Conservation (phyloP, 2,797 vertebrate genomes). For the Pteropus rufus region DNA sequence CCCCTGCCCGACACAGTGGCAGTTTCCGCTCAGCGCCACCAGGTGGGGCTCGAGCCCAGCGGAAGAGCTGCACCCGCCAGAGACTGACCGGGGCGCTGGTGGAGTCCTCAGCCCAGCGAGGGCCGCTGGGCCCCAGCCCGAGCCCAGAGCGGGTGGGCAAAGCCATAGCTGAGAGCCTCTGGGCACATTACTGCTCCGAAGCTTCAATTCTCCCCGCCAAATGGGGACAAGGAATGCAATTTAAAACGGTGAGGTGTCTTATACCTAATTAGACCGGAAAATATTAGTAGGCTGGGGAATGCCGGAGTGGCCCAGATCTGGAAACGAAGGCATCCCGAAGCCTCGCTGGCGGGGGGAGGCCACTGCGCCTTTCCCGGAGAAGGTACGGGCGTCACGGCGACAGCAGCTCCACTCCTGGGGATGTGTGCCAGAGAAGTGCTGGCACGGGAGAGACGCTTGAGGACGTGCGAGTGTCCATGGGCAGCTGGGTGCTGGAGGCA, state of each 20-base stretch:
- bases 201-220: not conserved
- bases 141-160: not conserved
- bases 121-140: not conserved
- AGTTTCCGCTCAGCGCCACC: slow-evolving; percentile 74
- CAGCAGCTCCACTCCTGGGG: not conserved
- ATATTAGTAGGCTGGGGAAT: not conserved
- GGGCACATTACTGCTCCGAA: not conserved
- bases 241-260: not conserved
- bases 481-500: not conserved
- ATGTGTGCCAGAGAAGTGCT: not conserved
- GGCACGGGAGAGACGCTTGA: not conserved
- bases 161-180: not conserved
- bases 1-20: not conserved
- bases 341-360: accelerated
- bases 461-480: accelerated
- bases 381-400: accelerated
- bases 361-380: accelerated
- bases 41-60: slow-evolving; percentile 84
- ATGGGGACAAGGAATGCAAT: not conserved
- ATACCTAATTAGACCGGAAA: not conserved
- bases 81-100: accelerated
- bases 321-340: accelerated
- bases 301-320: not conserved
- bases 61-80: slow-evolving; percentile 26
- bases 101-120: accelerated